Evolutionary conservation across 2,113 vertebrate species (phyloP).

Genomic region (Chamaetylas fuelleborni): DNA sequence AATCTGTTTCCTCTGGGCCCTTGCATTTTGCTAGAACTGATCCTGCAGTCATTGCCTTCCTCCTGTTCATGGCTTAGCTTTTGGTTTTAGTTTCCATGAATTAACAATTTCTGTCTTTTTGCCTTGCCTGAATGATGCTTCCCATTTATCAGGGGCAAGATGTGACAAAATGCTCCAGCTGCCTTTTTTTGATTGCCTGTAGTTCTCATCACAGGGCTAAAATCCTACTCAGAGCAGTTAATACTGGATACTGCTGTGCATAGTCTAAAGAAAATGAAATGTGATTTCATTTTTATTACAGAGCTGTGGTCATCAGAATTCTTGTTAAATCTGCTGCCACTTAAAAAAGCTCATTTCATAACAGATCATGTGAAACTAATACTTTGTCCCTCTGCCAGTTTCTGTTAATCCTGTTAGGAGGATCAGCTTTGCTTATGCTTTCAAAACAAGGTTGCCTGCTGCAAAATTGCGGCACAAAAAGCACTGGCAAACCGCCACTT

Average conservation of each 20-base stretch:
- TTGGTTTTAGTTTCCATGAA: neutral
- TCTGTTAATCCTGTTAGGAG: neutral
- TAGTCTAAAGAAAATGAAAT: neutral
- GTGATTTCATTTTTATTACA: neutral
- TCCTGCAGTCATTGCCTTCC: neutral
- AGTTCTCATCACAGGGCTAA: neutral
- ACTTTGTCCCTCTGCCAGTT: neutral
- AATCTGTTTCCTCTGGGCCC: neutral
- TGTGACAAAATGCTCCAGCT: neutral
- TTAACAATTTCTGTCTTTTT: neutral
- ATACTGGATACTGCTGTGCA: neutral
- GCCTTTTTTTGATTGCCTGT: neutral
- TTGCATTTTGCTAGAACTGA: neutral
- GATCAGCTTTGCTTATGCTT: neutral
- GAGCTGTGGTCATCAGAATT: slow-evolving; percentile 21
- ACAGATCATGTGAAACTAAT: slow-evolving; percentile 6
- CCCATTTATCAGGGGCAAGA: neutral
- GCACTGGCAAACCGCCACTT: neutral
- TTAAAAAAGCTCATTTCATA: slow-evolving; percentile 31
- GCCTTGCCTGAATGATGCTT: neutral
- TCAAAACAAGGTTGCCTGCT: neutral
- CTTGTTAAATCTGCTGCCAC: neutral
- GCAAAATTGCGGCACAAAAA: neutral
- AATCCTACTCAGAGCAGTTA: neutral
- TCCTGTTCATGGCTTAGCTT: neutral